Conservation (phyloP, 2,113 vertebrate genomes). For the Pteruthius melanotis region DNA sequence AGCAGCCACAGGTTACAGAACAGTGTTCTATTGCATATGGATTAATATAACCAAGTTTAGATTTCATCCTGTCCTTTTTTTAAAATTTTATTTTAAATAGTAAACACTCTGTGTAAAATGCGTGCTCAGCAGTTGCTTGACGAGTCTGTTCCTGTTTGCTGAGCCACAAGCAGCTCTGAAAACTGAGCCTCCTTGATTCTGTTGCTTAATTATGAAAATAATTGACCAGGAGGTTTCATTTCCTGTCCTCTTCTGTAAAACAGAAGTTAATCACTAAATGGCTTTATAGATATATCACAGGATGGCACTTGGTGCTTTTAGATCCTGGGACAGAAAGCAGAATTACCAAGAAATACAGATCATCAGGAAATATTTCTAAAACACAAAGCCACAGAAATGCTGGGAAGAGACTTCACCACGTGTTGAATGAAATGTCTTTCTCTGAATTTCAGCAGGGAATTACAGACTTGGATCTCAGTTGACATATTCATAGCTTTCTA, state of each 20-base stretch:
- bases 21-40: background rate
- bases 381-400: background rate
- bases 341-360: background rate
- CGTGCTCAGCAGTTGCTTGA: background rate
- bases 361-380: background rate
- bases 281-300: background rate
- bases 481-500: background rate
- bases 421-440: background rate
- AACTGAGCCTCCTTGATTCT: conserved; percentile 9
- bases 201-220: conserved; percentile 8
- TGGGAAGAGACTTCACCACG: background rate
- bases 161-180: background rate
- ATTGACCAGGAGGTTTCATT: background rate
- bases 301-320: background rate
- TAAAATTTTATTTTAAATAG: background rate
- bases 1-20: conserved; percentile 30
- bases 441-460: background rate
- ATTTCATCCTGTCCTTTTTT: background rate
- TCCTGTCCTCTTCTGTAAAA: background rate
- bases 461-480: background rate
- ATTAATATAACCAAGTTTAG: background rate
- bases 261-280: background rate
- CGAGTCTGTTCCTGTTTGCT: background rate
- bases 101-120: background rate
- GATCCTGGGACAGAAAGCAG: background rate